Evolutionary conservation across 2,888 invertebrate species (phyloP).

Genomic region (Drosophila anomalata): DNA sequence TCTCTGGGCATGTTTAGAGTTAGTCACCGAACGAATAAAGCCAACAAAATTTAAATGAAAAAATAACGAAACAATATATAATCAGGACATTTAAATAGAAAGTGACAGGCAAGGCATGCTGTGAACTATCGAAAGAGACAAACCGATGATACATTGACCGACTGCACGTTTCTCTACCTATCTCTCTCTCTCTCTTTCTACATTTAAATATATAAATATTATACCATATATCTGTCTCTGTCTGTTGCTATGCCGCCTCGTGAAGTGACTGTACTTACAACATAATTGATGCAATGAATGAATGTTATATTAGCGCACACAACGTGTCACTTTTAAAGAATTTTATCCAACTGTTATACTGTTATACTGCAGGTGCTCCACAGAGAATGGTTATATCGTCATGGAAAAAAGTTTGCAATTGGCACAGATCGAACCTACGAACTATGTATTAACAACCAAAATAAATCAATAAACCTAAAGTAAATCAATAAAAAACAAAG

Average conservation of each 20-base stretch:
- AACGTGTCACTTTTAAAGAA: slow-evolving; percentile 43
- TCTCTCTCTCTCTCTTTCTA: slow-evolving; percentile 1
- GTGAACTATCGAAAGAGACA: slow-evolving; percentile 18
- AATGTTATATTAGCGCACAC: slow-evolving; percentile 45
- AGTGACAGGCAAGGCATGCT: slow-evolving; percentile 24
- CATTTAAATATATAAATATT: slow-evolving; percentile 12
- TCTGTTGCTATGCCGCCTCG: slow-evolving; percentile 39
- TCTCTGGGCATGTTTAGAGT: slow-evolving; percentile 65
- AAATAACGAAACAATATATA: neutral
- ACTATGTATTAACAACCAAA: slow-evolving; percentile 26
- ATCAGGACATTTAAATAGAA: slow-evolving; percentile 5
- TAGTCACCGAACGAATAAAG: slow-evolving; percentile 40
- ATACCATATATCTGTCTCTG: slow-evolving; percentile 28
- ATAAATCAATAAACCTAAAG: slow-evolving; percentile 27
- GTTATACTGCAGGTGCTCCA: slow-evolving; percentile 45
- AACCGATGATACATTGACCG: slow-evolving; percentile 14
- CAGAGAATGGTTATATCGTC: slow-evolving; percentile 28
- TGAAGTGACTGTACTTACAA: slow-evolving; percentile 30
- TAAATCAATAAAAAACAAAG: slow-evolving; percentile 22
- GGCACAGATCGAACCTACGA: slow-evolving; percentile 78
- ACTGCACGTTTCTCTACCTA: slow-evolving; percentile 36
- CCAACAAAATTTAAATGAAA: neutral
- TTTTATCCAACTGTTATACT: slow-evolving; percentile 37
- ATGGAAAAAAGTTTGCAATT: slow-evolving; percentile 78
- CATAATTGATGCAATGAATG: slow-evolving; percentile 40